phyloP scores from a whole-genome alignment of 2,797 vertebrate species.

The Podarcis siculus region DNA sequence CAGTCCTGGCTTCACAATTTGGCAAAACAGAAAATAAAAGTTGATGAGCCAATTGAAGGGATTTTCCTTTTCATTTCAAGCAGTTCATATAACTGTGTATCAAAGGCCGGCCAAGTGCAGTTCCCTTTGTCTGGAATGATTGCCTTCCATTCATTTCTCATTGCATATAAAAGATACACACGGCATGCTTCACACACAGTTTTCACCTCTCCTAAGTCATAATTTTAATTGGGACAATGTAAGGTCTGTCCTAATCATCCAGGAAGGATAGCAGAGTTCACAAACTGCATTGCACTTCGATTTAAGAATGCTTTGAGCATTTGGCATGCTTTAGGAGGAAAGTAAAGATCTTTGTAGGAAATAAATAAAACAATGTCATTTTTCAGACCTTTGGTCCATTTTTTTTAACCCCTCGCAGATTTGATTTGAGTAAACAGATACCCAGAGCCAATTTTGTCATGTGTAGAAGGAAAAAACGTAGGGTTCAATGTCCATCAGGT shows the following conservation, averaged over 20 bases:
- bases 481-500: neutral
- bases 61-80: slow-evolving; percentile 36
- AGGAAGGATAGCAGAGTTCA: neutral
- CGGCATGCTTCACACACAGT: neutral
- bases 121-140: neutral
- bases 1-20: rapidly evolving
- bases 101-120: neutral
- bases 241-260: neutral
- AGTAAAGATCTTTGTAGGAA: neutral
- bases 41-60: slow-evolving; percentile 22
- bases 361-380: neutral
- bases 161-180: neutral
- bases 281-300: neutral
- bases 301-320: neutral
- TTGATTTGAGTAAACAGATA: neutral
- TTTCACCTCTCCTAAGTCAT: neutral
- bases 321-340: neutral
- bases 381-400: neutral
- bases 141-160: neutral
- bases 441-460: neutral
- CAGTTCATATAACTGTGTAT: slow-evolving; percentile 48
- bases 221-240: neutral
- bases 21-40: neutral
- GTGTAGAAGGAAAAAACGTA: neutral
- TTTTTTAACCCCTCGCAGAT: too few species aligned